Base-by-base conservation (phyloP, 2,888 invertebrate species). In the Oxycera nigricornis region DNA sequence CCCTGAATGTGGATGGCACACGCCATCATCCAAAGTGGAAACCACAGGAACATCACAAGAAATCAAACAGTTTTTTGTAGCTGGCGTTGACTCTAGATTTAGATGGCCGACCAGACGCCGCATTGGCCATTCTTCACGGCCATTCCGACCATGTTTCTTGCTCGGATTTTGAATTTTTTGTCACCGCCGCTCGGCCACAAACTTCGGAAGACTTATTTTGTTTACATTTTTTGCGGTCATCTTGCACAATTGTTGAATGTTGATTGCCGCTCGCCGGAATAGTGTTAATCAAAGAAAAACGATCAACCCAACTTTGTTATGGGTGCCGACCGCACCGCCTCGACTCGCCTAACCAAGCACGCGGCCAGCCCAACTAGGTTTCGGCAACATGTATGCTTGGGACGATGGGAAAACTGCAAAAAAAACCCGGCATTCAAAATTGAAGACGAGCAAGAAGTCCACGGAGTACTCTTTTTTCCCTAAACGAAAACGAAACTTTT, bases 361-460 rank as follows among this genome's bases (percentile, higher is more conserved):
- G 6, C 24, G 3, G 14, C 55, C 4, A 22, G 24, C 6, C 20
- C 24, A 55, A 55, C 20, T 4, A 24, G 55, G 17, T 11, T 55
- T 55, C 22, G 6, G 55, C 20, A n/a, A 55, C 20, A 22, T 24
- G 17, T 55, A 22, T 3, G 14, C 55, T 9, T 6, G 9, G 55
- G 24, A 55, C 24, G 55, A 65, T 65, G 65, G 65, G 30, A 65
- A 65, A 65, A 65, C 65, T 65, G 65, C 65, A 24, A 65, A 20
- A 39, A 65, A 65, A 65, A 65, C 20, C 11, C 39, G 41, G 55
- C 65, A 41, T 39, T 65, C 39, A 20, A 26, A 65, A 65, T 39
- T 65, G 65, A 65, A 65, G 65, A 65, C 41, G 65, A 65, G 65
- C 65, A 65, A 65, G 65, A 65, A 65, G 65, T 14, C 26, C 61